Base-by-base conservation (phyloP, 2,797 vertebrate genomes). In the Moxostoma hubbsi region DNA sequence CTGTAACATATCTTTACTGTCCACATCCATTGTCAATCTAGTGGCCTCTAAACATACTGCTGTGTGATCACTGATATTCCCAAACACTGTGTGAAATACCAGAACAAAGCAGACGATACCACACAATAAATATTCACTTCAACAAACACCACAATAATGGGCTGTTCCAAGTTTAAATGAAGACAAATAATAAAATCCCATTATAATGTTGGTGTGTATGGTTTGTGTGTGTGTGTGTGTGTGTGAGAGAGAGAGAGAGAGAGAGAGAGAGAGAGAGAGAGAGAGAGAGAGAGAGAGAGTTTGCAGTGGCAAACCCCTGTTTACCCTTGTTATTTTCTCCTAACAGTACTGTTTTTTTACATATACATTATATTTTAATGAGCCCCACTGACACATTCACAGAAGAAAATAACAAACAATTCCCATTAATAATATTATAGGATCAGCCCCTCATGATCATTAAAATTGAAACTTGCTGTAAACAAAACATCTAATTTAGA, bases 321-420 rank as follows among this genome's bases (percentile, higher is more conserved):
- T 61, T 11, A 16, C 58, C 11, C 53, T 49, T 53, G 13, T 12
- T 54, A 53, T 74, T 63, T 63, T 13, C 50, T 76, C 63, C n/a
- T n/a, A 45, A 18, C 47, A 43, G 51, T 36, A 50, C 49, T n/a
- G n/a, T n/a, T n/a, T n/a, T n/a, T n/a, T n/a, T n/a, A n/a, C n/a
- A n/a, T n/a, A n/a, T n/a, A n/a, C n/a, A n/a, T n/a, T n/a, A 47
- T n/a, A 75, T 58, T 76, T 76, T 58, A 76, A 76, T 76, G 45
- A 58, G 74, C 58, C 54, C 64, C 64, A 49, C 16, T 58, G 66
- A 79, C 54, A 65, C 77, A 55, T n/a, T 15, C 24, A 58, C 43
- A n/a, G 63, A 45, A 67, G 63, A 75, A 15, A 57, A 57, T 58
- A 67, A 36, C 49, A 50, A 68, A 59, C 64, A 51, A 58, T 46